Evolutionary conservation across 2,113 vertebrate species (phyloP).

Genomic region (Urocynchramus pylzowi): DNA sequence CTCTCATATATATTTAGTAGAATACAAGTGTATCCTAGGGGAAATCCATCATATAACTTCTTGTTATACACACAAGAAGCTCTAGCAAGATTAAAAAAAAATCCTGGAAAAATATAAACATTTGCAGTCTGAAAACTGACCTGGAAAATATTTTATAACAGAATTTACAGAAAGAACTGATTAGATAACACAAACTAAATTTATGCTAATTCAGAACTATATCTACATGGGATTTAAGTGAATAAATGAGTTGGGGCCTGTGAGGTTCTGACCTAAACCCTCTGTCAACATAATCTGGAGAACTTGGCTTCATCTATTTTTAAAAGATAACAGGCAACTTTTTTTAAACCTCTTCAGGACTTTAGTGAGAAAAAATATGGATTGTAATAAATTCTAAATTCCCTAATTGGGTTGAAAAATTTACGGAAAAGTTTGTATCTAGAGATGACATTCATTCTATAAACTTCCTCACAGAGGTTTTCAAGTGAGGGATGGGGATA

Average conservation of each 20-base stretch:
- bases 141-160: neutral
- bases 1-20: neutral
- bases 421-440: neutral
- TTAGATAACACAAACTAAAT: neutral
- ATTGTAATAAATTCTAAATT: neutral
- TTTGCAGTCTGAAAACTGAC: neutral
- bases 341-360: neutral
- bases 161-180: neutral
- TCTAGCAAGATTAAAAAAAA: neutral
- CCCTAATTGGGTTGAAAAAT: neutral
- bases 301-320: neutral
- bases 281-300: neutral
- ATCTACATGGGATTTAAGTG: neutral
- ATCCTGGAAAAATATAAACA: neutral
- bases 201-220: neutral
- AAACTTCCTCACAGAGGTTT: neutral
- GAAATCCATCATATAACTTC: neutral
- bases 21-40: neutral
- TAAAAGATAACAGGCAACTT: neutral
- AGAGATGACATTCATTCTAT: neutral
- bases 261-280: neutral
- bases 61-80: neutral
- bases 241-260: neutral
- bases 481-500: neutral
- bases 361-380: neutral